A percentile compares a stretch with the other conserved stretches of the same genome.
Evolutionary conservation across 2,888 invertebrate species (phyloP).

Genomic region (Thysanoteuthis rhombus): DNA sequence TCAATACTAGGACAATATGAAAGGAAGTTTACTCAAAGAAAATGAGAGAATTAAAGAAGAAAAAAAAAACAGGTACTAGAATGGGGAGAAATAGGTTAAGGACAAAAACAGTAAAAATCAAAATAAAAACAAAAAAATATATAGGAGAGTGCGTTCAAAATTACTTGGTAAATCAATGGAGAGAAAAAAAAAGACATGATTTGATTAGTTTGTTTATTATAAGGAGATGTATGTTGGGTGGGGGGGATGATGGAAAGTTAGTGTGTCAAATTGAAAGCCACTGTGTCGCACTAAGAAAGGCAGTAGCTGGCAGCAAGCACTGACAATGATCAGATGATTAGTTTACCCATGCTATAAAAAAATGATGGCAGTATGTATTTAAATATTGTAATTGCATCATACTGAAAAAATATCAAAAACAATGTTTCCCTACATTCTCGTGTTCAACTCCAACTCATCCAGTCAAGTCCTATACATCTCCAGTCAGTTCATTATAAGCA

Average conservation of each 20-base stretch:
- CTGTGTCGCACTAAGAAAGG: not conserved
- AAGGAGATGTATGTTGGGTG: not conserved
- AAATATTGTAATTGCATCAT: too few species aligned
- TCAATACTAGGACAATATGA: not conserved
- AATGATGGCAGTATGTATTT: too few species aligned
- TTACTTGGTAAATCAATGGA: not conserved
- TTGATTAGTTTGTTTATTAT: constrained; percentile 12
- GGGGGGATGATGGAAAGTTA: not conserved
- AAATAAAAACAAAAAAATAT: not conserved
- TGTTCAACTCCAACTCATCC: too few species aligned
- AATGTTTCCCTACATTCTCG: too few species aligned
- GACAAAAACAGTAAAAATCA: not conserved
- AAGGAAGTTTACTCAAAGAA: not conserved
- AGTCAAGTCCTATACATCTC: too few species aligned
- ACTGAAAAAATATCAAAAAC: too few species aligned
- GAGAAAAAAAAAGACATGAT: not conserved
- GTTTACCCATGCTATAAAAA: too few species aligned
- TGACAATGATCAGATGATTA: not conserved
- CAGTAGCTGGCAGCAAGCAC: not conserved
- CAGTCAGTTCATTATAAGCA: too few species aligned
- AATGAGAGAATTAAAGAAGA: not conserved
- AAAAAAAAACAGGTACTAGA: not conserved
- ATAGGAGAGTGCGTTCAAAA: not conserved
- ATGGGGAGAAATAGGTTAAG: not conserved
- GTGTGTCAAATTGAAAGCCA: not conserved